Evolutionary conservation across 2,888 invertebrate species (phyloP).

Genomic region (Polyploca ridens): DNA sequence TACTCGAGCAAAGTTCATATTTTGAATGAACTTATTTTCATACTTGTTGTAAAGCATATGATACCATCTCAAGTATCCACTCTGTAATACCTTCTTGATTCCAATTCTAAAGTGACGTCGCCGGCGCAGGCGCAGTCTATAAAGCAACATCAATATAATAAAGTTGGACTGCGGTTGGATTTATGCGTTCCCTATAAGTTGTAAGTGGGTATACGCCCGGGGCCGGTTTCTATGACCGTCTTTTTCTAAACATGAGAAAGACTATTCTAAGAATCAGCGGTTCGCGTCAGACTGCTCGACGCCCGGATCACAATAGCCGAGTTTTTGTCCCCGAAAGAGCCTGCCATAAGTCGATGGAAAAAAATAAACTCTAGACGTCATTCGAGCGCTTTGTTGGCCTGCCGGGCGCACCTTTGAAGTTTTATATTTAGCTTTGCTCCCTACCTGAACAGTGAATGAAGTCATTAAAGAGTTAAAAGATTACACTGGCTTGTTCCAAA

Average conservation of each 20-base stretch:
- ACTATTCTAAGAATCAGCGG: constrained; percentile 72
- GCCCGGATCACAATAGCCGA: constrained; percentile 75
- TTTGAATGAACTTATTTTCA: no score
- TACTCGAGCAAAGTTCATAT: no score
- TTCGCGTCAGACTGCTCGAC: constrained; percentile 78
- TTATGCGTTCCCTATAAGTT: not conserved
- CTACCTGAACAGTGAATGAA: constrained; percentile 62
- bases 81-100: no score
- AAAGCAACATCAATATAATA: not conserved
- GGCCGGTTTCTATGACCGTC: constrained; percentile 13
- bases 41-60: no score
- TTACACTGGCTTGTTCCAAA: constrained; percentile 33
- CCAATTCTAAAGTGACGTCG: no score
- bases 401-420: constrained; percentile 60
- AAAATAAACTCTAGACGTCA: constrained; percentile 68
- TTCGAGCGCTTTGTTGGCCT: constrained; percentile 63
- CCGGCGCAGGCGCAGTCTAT: not conserved
- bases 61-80: no score
- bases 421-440: constrained; percentile 56
- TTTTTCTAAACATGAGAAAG: constrained; percentile 34
- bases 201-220: not conserved
- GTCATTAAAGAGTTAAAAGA: constrained; percentile 55
- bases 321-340: constrained; percentile 70
- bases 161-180: not conserved
- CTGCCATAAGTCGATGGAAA: constrained; percentile 56